Conservation (phyloP, 1,140 invertebrate species). For the Zaprionus ornatus region DNA sequence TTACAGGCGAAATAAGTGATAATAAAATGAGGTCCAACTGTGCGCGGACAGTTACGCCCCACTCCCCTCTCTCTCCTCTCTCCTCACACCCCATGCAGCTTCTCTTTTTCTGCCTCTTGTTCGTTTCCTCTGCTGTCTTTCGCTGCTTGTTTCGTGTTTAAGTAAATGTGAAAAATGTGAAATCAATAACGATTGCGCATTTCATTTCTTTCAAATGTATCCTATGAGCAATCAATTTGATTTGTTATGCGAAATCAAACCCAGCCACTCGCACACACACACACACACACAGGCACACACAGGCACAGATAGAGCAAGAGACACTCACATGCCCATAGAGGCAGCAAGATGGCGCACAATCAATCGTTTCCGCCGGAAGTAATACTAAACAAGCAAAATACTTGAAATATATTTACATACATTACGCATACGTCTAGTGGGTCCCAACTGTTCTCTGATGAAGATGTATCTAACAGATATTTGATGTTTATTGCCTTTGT, state of each 20-base stretch:
- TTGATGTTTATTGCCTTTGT: constrained; percentile 77
- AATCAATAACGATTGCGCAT: constrained; percentile 76
- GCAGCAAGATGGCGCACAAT: constrained; percentile 62
- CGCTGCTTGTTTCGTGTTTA: background rate
- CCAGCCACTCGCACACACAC: constrained; percentile 18
- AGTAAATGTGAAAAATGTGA: constrained; percentile 70
- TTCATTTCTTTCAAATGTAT: constrained; percentile 71
- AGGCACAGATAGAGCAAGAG: constrained; percentile 10
- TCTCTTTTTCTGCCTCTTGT: background rate
- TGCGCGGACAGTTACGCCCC: background rate
- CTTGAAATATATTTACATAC: constrained; percentile 81
- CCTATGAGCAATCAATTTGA: constrained; percentile 76
- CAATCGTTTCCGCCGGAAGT: constrained; percentile 79
- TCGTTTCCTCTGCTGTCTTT: background rate
- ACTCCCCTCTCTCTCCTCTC: background rate
- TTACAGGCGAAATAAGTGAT: constrained; percentile 44
- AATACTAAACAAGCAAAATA: constrained; percentile 78
- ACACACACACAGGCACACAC: constrained; percentile 16
- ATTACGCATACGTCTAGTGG: constrained; percentile 78
- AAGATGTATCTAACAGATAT: constrained; percentile 82
- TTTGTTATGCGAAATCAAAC: constrained; percentile 72
- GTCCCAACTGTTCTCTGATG: constrained; percentile 53
- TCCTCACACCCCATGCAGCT: background rate
- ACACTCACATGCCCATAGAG: constrained; percentile 35
- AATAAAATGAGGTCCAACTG: constrained; percentile 30